Conservation (phyloP, 2,888 invertebrate species). For the Panzeria rudis region DNA sequence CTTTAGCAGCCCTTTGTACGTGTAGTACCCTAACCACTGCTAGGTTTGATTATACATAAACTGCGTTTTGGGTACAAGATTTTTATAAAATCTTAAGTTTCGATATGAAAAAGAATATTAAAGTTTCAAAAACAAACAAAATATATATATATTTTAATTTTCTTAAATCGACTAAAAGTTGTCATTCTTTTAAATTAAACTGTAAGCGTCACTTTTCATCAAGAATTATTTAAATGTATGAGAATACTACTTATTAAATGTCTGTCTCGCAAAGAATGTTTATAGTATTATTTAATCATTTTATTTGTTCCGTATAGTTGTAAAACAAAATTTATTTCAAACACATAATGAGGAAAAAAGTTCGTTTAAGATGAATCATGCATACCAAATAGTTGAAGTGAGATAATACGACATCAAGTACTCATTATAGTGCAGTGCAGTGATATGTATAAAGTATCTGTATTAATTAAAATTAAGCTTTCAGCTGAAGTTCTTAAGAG, state of each 20-base stretch:
- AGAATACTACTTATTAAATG: slow-evolving; percentile 20
- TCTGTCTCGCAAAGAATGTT: slow-evolving; percentile 23
- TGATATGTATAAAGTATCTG: slow-evolving; percentile 8
- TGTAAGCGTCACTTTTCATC: slow-evolving; percentile 22
- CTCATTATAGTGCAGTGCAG: background rate
- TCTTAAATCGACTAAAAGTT: background rate
- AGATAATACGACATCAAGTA: slow-evolving; percentile 38
- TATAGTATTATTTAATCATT: slow-evolving; percentile 11
- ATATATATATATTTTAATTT: background rate
- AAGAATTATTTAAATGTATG: slow-evolving; percentile 33
- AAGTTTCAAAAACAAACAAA: too few relatives aligned
- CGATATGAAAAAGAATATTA: too few relatives aligned
- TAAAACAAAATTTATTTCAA: slow-evolving; percentile 30
- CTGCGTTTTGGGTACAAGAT: too few relatives aligned
- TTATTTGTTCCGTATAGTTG: slow-evolving; percentile 55
- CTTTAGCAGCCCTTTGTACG: too few relatives aligned
- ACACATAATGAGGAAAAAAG: slow-evolving; percentile 60
- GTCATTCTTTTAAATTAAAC: slow-evolving; percentile 37
- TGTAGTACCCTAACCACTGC: too few relatives aligned
- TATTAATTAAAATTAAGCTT: slow-evolving; percentile 33
- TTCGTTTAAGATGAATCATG: slow-evolving; percentile 58
- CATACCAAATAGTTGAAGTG: slow-evolving; percentile 62
- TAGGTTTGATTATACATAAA: too few relatives aligned
- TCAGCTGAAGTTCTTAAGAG: slow-evolving; percentile 15
- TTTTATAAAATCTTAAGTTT: too few relatives aligned